Base-by-base conservation (phyloP, 2,888 invertebrate genomes). In the Temnothorax unifasciatus region DNA sequence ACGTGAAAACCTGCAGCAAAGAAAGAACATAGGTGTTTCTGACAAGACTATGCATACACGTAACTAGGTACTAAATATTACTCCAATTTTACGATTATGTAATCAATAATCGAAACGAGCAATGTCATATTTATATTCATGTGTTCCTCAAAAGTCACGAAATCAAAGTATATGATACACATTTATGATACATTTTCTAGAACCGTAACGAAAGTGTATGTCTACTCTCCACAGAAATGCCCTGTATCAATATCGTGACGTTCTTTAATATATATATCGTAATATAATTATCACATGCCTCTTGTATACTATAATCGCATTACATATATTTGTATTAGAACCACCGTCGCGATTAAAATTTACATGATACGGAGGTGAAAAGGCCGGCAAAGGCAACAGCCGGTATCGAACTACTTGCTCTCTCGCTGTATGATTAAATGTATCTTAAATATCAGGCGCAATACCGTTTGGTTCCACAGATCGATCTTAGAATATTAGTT, bases 261-360 rank as follows among this genome's bases (percentile, higher is more conserved):
- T 91, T 91, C 90, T 90, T 91, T 87, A 87, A 90, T 90, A 91
- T 85, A 88, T 18, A 82, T 81, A 86, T 82, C 82, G 73, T 71
- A 75, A 83, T 74, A 66, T 90, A 90, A 87, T 73, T 59, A 83
- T 76, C 64, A 84, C 74, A 74, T 52, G 59, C 29, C 68, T 61
- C 68, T 61, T 57, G 66, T 54, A 54, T 64, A 73, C 25, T 38
- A 57, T 85, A 85, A 85, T 18, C 29, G 18, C 73, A 73, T 73
- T 73, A 74, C 47, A 74, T 38, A 79, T 76, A 79, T 90, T 84
- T 84, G 83, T 73, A 88, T 87, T 68, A 77, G 47, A 73, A 86
- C 21, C 29, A 59, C 54, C 41, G 50, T 52, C 13, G 69, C 44
- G 11, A 66, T 75, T 64, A 8, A 69, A 84, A 84, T 83, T 87